Evolutionary conservation across 2,888 invertebrate species (phyloP).

Genomic region (Conus canariensis): DNA sequence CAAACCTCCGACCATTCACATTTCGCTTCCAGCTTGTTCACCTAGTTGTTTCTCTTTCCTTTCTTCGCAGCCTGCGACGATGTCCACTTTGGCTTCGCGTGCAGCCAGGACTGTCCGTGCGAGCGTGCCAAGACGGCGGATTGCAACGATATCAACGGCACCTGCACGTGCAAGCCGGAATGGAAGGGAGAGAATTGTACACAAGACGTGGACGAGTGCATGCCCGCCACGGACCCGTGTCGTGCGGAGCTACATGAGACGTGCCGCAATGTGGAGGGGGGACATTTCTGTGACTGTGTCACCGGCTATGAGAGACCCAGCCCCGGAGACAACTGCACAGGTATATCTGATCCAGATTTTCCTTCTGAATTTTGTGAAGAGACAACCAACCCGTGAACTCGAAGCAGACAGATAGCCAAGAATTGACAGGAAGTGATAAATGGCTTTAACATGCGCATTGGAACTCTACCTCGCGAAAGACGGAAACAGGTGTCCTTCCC

Average conservation of each 20-base stretch:
- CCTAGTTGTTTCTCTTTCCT: neutral
- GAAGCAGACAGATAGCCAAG: too few species aligned
- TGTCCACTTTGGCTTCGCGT: constrained; percentile 42
- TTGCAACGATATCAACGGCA: constrained; percentile 39
- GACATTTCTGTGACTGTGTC: constrained; percentile 21
- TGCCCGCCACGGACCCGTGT: neutral
- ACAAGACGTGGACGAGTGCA: constrained; percentile 44
- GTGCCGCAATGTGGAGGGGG: constrained; percentile 29
- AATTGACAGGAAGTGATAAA: too few species aligned
- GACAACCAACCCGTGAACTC: too few species aligned
- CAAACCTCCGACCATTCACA: neutral
- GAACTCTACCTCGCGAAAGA: too few species aligned
- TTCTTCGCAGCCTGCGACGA: constrained; percentile 40
- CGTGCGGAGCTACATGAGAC: neutral
- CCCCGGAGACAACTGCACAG: constrained; percentile 34
- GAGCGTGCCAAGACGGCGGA: constrained; percentile 38
- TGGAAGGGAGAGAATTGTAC: constrained; percentile 47
- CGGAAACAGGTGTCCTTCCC: too few species aligned
- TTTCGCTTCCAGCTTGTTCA: neutral
- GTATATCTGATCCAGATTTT: neutral
- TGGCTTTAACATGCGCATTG: too few species aligned
- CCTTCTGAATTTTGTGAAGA: too few species aligned
- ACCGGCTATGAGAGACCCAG: neutral
- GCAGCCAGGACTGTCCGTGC: constrained; percentile 43
- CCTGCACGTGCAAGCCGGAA: constrained; percentile 44